Evolutionary conservation across 2,888 invertebrate species (phyloP).

Genomic region (Drosophila kuntzei): DNA sequence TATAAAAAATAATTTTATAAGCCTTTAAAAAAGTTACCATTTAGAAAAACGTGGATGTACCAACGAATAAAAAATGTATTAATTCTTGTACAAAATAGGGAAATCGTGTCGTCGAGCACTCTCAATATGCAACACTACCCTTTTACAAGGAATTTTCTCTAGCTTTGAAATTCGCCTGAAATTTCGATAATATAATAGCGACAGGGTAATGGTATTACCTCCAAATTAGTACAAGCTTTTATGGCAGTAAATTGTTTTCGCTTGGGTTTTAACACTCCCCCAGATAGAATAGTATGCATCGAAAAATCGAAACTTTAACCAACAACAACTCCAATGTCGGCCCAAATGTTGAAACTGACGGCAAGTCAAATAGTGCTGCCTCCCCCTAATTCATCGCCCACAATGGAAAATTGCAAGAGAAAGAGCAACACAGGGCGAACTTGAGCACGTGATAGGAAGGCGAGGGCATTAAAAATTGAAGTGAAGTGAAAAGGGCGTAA

Average conservation of each 20-base stretch:
- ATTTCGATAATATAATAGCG: constrained; percentile 11
- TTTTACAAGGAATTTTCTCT: constrained; percentile 1
- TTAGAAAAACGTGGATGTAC: no score
- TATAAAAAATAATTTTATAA: no score
- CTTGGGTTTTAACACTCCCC: constrained; percentile 28
- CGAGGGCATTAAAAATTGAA: constrained; percentile 43
- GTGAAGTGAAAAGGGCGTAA: constrained; percentile 51
- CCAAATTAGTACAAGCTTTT: constrained; percentile 37
- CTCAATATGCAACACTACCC: not conserved
- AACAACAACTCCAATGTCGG: constrained; percentile 57
- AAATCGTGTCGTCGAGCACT: no score
- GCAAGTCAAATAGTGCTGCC: constrained; percentile 45
- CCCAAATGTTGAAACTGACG: constrained; percentile 55
- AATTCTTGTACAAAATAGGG: no score
- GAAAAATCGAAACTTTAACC: constrained; percentile 68
- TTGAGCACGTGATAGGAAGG: constrained; percentile 42
- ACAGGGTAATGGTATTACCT: constrained; percentile 23
- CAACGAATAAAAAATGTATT: not conserved
- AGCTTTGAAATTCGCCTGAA: not conserved
- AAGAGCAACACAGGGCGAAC: constrained; percentile 32
- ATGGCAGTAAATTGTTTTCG: constrained; percentile 31
- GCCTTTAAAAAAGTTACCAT: no score
- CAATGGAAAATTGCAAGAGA: constrained; percentile 14
- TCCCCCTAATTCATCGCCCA: not conserved
- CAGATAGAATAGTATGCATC: constrained; percentile 30